These are phyloP conservation scores for Pecten maximus DNA, from an alignment of 2,888 invertebrate species.

Conservation along the genomic window DNA sequence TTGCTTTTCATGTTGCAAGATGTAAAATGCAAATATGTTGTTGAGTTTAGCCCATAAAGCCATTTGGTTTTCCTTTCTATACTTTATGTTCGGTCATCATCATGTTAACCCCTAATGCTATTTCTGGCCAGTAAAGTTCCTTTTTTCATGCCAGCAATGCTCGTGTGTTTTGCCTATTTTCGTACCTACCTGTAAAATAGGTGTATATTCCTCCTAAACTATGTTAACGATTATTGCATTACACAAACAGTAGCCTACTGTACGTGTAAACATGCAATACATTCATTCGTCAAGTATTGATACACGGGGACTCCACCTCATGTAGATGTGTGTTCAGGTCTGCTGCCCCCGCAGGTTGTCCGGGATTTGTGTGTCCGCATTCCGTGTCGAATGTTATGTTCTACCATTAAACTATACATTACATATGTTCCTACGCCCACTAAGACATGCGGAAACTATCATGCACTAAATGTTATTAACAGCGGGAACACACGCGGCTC, in stretches of 20 bases:
- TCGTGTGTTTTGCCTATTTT: too few species aligned
- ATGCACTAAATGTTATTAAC: neutral
- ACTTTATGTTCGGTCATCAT: too few species aligned
- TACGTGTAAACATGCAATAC: neutral
- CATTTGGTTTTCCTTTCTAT: too few species aligned
- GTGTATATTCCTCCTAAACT: neutral
- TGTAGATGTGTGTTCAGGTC: neutral
- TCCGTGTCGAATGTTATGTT: slow-evolving; percentile 22
- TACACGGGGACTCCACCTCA: neutral
- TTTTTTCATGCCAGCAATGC: too few species aligned
- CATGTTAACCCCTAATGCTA: too few species aligned
- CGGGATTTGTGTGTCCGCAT: slow-evolving; percentile 22
- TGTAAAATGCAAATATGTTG: too few species aligned
- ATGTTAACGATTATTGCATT: neutral
- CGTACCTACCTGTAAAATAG: neutral
- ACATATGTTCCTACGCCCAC: neutral
- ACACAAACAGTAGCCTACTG: neutral
- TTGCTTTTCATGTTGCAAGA: too few species aligned
- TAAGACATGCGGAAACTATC: neutral
- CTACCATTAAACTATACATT: neutral
- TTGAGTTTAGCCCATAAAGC: too few species aligned
- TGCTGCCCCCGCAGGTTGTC: neutral
- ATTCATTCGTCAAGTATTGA: neutral
- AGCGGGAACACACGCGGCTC: neutral
- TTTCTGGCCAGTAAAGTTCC: too few species aligned